phyloP scores from a whole-genome alignment of 2,113 vertebrate genomes.

The Oryzias woworae region DNA sequence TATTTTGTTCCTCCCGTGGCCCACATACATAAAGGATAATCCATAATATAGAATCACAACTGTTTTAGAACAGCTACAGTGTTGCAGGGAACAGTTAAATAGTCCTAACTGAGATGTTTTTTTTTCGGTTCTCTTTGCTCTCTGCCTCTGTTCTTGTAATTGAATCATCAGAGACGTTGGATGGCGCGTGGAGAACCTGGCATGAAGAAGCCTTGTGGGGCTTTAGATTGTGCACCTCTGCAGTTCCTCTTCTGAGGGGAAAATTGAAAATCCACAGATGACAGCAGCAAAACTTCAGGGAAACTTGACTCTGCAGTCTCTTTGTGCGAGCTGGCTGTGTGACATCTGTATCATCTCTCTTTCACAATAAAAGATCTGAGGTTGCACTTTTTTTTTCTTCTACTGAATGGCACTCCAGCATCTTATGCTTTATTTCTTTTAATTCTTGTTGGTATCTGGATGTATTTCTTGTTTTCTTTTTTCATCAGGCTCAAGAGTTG shows the following conservation, averaged over 20 bases:
- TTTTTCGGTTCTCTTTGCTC: neutral
- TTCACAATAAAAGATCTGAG: too few species aligned
- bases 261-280: slow-evolving; percentile 8
- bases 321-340: neutral
- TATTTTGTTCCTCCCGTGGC: too few species aligned
- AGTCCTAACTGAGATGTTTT: neutral
- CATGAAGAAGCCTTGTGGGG: slow-evolving; percentile 4
- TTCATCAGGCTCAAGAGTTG: too few species aligned
- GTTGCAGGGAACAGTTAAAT: neutral
- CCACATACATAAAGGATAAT: too few species aligned
- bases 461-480: too few species aligned
- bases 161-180: slow-evolving; percentile 11
- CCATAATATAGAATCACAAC: too few species aligned
- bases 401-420: too few species aligned
- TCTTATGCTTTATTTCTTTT: too few species aligned
- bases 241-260: slow-evolving; percentile 17
- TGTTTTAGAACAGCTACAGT: too few species aligned
- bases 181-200: slow-evolving; percentile 22
- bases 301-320: neutral
- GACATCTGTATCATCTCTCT: too few species aligned
- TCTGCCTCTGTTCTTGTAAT: neutral
- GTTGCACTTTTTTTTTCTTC: too few species aligned
- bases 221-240: slow-evolving; percentile 5
- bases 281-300: slow-evolving; percentile 3
- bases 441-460: too few species aligned